Conservation (phyloP, 2,797 vertebrate species). For the Trematomus bernacchii region DNA sequence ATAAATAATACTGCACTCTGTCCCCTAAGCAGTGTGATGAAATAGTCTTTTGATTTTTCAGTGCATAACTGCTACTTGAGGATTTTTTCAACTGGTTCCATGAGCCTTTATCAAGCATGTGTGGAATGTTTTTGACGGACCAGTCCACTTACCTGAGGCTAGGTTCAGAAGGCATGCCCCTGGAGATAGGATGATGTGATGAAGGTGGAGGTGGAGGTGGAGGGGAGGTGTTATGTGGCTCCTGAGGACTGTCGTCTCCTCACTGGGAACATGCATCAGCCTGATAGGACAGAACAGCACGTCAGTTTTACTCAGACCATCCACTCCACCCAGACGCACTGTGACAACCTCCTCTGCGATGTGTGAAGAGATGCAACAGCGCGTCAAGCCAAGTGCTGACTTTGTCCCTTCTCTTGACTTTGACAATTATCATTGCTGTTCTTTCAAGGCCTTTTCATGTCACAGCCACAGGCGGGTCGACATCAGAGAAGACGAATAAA, state of each 20-base stretch:
- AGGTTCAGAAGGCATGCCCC: constrained; percentile 94
- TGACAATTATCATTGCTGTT: constrained; percentile 39
- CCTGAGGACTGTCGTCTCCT: constrained; percentile 72
- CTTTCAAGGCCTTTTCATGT: constrained; percentile 27
- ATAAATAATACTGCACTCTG: constrained; percentile 6
- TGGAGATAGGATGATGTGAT: constrained; percentile 56
- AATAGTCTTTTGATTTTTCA: not conserved
- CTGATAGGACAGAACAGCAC: constrained; percentile 77
- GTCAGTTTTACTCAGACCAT: constrained; percentile 70
- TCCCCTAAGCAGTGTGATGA: not conserved
- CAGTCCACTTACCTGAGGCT: constrained; percentile 88
- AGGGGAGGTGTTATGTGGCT: constrained; percentile 59
- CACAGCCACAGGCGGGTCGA: constrained; percentile 33
- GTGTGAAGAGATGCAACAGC: constrained; percentile 62
- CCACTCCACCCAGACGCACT: constrained; percentile 48
- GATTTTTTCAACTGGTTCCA: not conserved
- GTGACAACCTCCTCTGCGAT: constrained; percentile 58
- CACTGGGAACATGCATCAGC: constrained; percentile 77
- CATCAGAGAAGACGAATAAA: constrained; percentile 38
- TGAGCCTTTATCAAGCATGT: not conserved
- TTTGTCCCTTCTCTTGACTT: constrained; percentile 44
- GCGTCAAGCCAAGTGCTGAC: constrained; percentile 44
- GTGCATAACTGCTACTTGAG: not conserved
- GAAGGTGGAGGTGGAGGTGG: constrained; percentile 48
- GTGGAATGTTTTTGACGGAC: constrained; percentile 4